Evolutionary conservation across 2,113 vertebrate species (phyloP).

Genomic region (Irena cyanogastra): DNA sequence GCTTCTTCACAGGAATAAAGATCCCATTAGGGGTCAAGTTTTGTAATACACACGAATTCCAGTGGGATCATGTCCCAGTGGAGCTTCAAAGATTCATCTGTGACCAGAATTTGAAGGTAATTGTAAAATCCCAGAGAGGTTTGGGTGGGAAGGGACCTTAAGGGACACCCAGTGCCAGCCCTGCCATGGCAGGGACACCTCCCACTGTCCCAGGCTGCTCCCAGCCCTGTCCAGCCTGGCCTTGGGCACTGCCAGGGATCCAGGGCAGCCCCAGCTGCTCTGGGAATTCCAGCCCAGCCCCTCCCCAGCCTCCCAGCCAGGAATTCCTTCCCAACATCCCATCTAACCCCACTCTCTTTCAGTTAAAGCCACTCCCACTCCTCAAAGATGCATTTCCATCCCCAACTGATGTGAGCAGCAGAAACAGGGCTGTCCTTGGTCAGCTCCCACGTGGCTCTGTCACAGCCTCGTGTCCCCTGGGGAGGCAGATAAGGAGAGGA

Average conservation of each 20-base stretch:
- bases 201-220: not conserved
- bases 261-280: not conserved
- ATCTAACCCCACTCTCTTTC: not conserved
- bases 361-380: not conserved
- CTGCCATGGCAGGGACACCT: not conserved
- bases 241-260: not conserved
- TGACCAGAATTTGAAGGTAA: not conserved
- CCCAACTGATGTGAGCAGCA: not conserved
- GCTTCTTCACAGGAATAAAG: not conserved
- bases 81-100: not conserved
- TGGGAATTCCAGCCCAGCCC: not conserved
- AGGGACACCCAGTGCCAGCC: rapidly evolving
- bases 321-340: not conserved
- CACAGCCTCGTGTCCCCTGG: not conserved
- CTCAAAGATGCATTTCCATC: not conserved
- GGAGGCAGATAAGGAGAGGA: not conserved
- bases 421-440: rapidly evolving
- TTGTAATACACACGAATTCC: rapidly evolving
- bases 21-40: not conserved
- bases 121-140: not conserved
- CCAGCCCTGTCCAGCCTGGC: not conserved
- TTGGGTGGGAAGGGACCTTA: not conserved
- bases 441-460: not conserved
- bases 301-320: rapidly evolving
- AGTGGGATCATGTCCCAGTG: not conserved